Base-by-base conservation (phyloP, 2,888 invertebrate genomes). In the Phlogophora meticulosa region DNA sequence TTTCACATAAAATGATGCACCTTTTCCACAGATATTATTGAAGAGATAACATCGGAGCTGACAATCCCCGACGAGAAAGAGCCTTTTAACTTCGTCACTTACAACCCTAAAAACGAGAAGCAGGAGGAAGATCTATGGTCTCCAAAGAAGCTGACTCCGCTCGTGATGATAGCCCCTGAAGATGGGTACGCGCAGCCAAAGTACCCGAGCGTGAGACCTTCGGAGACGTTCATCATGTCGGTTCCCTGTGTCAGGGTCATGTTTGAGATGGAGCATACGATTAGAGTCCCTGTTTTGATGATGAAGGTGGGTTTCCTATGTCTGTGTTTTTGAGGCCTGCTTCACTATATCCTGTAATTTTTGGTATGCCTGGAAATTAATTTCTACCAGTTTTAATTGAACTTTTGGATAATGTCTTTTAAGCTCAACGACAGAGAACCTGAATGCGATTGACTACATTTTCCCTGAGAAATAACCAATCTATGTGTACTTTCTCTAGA, bases 51-150 rank as follows among this genome's bases (percentile, higher is more conserved):
- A 42, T 85, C 91, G 2, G 95, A 95, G 81, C 80, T 96, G 34
- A 86, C 88, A 0, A 83, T 93, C 7, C 92, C 94, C 0, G 95
- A 95, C 4, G 95, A 95, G n/a, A 96, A 94, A 55, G 96, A 96
- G 75, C 89, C 88, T 0, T 93, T 95, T 46, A 95, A 92, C 68
- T 96, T 96, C 68, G 88, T 95, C 0, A 91, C 91, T 20, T 94
- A 91, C 74, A 91, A 93, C 52, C 92, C 92, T 0, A 92, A 90
- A 38, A 76, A 83, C 2, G 93, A 92, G 80, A 94, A 89, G 63
- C 85, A 88, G 1, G 95, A 96, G 3, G 97, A 96, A 63, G 97
- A 97, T 84, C 91, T 98, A 2, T 98, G 98, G 98, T 96, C 97
- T 57, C 97, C 97, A 0, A 97, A 96, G 86, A 97, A 97, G 88